Conservation (phyloP, 2,888 invertebrate species). For the Drosophila mimetica region DNA sequence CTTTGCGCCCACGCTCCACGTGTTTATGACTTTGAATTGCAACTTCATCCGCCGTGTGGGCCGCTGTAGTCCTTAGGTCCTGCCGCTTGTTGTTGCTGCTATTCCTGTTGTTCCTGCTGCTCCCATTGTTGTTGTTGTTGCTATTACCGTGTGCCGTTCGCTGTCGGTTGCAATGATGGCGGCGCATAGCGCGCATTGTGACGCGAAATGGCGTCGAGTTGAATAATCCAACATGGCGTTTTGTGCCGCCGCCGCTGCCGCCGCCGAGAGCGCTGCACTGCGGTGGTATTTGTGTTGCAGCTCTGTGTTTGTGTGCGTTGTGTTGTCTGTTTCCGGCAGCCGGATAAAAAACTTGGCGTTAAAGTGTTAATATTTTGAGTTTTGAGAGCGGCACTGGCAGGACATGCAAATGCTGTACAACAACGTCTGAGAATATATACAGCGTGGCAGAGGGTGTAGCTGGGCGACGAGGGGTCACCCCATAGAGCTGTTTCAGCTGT, state of each 20-base stretch:
- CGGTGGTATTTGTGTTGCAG: slow-evolving; percentile 45
- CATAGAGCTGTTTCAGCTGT: slow-evolving; percentile 45
- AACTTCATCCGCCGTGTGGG: slow-evolving; percentile 77
- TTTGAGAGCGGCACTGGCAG: slow-evolving; percentile 73
- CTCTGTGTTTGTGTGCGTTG: slow-evolving; percentile 48
- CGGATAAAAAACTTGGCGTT: slow-evolving; percentile 79
- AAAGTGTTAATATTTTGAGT: slow-evolving; percentile 79
- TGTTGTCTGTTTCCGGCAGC: slow-evolving; percentile 80
- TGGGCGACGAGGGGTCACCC: slow-evolving; percentile 11
- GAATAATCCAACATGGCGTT: slow-evolving; percentile 79
- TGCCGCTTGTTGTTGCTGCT: slow-evolving; percentile 11
- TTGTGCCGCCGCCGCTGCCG: slow-evolving; percentile 72
- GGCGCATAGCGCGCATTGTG: slow-evolving; percentile 78
- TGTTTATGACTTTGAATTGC: slow-evolving; percentile 83
- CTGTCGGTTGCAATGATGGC: slow-evolving; percentile 80
- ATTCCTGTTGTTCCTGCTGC: slow-evolving; percentile 29
- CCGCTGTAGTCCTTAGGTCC: slow-evolving; percentile 24
- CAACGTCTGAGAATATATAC: slow-evolving; percentile 2
- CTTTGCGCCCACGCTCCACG: slow-evolving; percentile 81
- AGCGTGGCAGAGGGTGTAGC: neutral
- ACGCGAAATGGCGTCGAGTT: slow-evolving; percentile 80
- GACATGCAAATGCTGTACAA: slow-evolving; percentile 53
- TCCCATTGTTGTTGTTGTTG: slow-evolving; percentile 8
- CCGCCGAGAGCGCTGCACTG: slow-evolving; percentile 12
- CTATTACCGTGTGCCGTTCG: slow-evolving; percentile 51